Evolutionary conservation across 64 coral and sea anemone genomes (phyloP).

Genomic region (Catalaphyllia jardinei): DNA sequence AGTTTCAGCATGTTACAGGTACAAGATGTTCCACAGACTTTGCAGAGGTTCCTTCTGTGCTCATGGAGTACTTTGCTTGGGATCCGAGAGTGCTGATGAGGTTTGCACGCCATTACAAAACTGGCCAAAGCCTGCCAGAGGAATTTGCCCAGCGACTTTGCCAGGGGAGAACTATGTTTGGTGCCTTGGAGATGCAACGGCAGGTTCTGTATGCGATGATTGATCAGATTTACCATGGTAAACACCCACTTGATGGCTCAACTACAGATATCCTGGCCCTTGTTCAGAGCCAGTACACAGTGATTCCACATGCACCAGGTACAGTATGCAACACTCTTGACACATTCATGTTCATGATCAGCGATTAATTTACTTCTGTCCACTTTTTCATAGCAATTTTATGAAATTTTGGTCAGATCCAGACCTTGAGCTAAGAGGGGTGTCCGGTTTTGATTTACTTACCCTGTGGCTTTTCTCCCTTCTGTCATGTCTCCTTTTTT

Average conservation of each 20-base stretch:
- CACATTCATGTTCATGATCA: too few species aligned
- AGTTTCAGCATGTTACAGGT: constrained; percentile 94
- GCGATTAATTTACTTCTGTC: neutral
- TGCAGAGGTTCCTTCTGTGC: constrained; percentile 93
- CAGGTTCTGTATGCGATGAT: constrained; percentile 95
- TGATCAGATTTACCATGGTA: constrained; percentile 92
- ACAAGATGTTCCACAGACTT: constrained; percentile 94
- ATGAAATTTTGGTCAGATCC: neutral
- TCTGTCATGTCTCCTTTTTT: too few species aligned
- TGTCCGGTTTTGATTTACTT: neutral
- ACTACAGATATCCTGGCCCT: constrained; percentile 77
- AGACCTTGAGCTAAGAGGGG: too few species aligned
- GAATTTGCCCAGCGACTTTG: constrained; percentile 74
- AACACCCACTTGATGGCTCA: constrained; percentile 66
- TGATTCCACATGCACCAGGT: constrained; percentile 87
- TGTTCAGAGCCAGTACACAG: constrained; percentile 74
- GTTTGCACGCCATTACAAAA: constrained; percentile 87
- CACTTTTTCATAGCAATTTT: neutral
- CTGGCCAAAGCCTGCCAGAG: constrained; percentile 88
- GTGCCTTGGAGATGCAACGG: constrained; percentile 93
- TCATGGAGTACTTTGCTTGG: constrained; percentile 99
- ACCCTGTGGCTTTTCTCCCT: neutral
- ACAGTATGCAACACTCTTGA: too few species aligned
- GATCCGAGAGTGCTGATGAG: constrained; percentile 66
- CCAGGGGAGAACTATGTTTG: constrained; percentile 89